Base-by-base conservation (phyloP, 1,140 invertebrate genomes). In the Calliopsis andreniformis region DNA sequence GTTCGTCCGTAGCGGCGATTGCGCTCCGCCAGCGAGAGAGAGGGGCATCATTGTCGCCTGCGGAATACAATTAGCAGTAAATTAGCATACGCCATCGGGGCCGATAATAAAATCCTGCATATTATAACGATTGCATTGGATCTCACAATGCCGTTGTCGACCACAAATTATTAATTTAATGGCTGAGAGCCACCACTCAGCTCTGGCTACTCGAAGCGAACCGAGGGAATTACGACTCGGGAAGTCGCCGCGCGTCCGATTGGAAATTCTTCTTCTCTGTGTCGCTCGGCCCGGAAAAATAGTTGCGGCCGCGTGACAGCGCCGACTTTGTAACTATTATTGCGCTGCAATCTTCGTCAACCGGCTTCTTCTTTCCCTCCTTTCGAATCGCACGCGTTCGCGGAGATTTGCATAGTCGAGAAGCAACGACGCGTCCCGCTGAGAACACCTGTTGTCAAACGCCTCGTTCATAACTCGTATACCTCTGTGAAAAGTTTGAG, bases 141-240 rank as follows among this genome's bases (percentile, higher is more conserved):
- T 91, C 89, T 91, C 91, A 91, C 91, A 92, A 91, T 92, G 90
- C 86, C 89, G 84, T 79, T 87, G 87, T 89, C 89, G 88, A 89
- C 91, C 91, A 92, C 91, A 92, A 92, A 92, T 92, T 92, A 92
- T 91, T 92, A 89, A 92, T 92, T 92, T 92, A 91, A 92, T 89
- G 89, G 84, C 89, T 85, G 83, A 18, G 82, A 84, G 83, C 61
- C 69, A 53, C 66, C 59, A 43, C 62, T 58, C 28, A 30, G 63
- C 43, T 51, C 32, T 70, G 42, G 73, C 53, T 61, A 23, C 70
- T 63, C 70, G 43, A 43, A 45, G 6, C 14, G 32, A n/a, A n/a
- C 69, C 43, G 70, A 76, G 79, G 85, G 77, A 79, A 84, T 87
- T 86, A 86, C 64, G 80, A 84, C 79, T 76, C 72, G 62, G 78